phyloP scores from a whole-genome alignment of 2,888 invertebrate genomes.

The Crematogaster levior region DNA sequence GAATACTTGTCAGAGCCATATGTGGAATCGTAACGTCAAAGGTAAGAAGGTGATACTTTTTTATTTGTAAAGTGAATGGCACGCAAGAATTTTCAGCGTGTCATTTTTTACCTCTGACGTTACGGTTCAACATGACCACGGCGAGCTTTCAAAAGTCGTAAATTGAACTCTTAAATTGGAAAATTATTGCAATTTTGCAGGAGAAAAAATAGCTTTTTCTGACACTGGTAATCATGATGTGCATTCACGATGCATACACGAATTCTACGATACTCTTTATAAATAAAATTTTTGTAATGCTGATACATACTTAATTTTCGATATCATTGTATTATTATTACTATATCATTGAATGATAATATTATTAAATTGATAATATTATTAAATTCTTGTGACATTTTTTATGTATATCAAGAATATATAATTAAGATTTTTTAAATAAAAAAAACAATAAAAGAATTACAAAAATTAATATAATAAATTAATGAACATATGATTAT shows the following conservation, averaged over 20 bases:
- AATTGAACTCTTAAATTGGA: not conserved
- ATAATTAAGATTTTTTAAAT: too few species aligned
- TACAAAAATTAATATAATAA: not conserved
- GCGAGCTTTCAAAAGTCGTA: too few species aligned
- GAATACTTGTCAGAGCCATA: too few species aligned
- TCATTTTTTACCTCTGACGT: too few species aligned
- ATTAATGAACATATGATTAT: not conserved
- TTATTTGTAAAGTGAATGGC: too few species aligned
- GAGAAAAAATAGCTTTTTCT: not conserved
- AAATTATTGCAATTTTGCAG: not conserved
- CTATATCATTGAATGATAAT: not conserved
- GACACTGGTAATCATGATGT: not conserved
- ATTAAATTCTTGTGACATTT: not conserved
- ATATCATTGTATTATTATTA: not conserved
- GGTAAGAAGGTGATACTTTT: too few species aligned
- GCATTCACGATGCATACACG: not conserved
- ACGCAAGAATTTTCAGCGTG: too few species aligned
- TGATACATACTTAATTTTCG: not conserved
- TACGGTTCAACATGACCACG: too few species aligned
- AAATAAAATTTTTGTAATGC: not conserved
- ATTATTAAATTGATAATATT: not conserved
- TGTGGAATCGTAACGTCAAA: too few species aligned
- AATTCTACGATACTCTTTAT: not conserved
- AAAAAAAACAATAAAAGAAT: not conserved
- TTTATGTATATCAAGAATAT: not conserved